A percentile compares a stretch with the other conserved stretches of the same genome.
Evolutionary conservation across 2,797 vertebrate species (phyloP).

Genomic region (Pipistrellus pygmaeus): DNA sequence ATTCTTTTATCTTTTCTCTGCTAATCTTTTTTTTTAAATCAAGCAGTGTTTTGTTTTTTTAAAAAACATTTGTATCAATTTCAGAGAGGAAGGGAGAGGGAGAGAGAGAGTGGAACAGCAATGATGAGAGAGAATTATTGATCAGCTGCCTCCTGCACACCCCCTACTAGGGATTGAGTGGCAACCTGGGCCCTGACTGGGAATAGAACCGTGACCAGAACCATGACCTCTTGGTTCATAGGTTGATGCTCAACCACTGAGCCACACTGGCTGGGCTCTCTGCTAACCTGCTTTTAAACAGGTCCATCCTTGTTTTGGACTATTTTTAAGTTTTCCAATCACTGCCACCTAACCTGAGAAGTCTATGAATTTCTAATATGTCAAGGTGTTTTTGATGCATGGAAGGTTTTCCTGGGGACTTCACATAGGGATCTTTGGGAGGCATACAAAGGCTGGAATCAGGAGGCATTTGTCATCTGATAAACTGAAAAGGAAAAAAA

Average conservation of each 20-base stretch:
- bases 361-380: neutral
- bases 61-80: too few relatives aligned
- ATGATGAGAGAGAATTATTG: too few relatives aligned
- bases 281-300: neutral
- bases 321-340: neutral
- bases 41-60: too few relatives aligned
- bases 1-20: neutral
- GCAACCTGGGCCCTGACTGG: too few relatives aligned
- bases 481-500: slow-evolving; percentile 61
- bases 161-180: too few relatives aligned
- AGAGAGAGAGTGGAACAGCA: too few relatives aligned
- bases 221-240: too few relatives aligned
- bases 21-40: too few relatives aligned
- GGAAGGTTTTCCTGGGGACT: neutral
- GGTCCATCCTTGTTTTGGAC: neutral
- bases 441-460: neutral
- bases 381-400: neutral
- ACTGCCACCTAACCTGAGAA: neutral
- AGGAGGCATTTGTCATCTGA: slow-evolving; percentile 62
- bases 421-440: neutral
- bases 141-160: too few relatives aligned
- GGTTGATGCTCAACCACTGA: too few relatives aligned
- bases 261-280: neutral
- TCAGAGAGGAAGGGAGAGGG: too few relatives aligned
- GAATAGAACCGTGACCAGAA: too few relatives aligned